phyloP scores from a whole-genome alignment of 2,888 invertebrate species.

The Hedya salicella region DNA sequence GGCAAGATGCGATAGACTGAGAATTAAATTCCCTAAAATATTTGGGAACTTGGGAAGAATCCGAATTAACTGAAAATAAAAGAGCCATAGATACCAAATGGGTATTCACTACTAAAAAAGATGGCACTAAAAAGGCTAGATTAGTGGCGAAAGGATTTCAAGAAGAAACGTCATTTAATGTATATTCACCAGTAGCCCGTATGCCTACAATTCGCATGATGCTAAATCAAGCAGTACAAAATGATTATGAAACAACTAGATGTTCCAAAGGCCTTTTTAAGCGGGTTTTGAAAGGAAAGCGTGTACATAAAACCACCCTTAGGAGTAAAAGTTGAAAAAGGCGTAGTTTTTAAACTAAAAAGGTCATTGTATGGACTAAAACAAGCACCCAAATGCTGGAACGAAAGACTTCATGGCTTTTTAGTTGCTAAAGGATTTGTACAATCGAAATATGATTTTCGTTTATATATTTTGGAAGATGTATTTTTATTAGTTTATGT shows the following conservation, averaged over 20 bases:
- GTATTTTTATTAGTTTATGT: too few species aligned
- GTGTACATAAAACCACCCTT: background rate
- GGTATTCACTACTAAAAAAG: background rate
- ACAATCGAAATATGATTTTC: too few species aligned
- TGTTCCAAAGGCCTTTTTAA: too few species aligned
- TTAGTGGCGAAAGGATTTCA: slow-evolving; percentile 6
- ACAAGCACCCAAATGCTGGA: too few species aligned
- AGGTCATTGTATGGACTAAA: background rate
- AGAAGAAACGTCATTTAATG: slow-evolving; percentile 3
- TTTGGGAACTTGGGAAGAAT: too few species aligned
- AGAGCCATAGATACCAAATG: background rate
- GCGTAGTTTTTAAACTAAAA: background rate
- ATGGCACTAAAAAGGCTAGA: background rate
- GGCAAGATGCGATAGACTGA: too few species aligned
- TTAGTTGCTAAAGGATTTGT: too few species aligned
- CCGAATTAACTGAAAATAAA: background rate
- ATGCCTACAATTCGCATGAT: too few species aligned
- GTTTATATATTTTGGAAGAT: too few species aligned
- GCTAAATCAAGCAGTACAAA: background rate
- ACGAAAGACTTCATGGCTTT: too few species aligned
- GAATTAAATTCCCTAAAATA: too few species aligned
- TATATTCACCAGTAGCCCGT: background rate
- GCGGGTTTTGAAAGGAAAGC: too few species aligned
- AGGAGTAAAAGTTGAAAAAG: slow-evolving; percentile 2
- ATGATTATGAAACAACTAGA: slow-evolving; percentile 1